Evolutionary conservation across 2,888 invertebrate species (phyloP), one percentile per base, ranked within the genome.

Genomic region (Drosophila histrio): DNA sequence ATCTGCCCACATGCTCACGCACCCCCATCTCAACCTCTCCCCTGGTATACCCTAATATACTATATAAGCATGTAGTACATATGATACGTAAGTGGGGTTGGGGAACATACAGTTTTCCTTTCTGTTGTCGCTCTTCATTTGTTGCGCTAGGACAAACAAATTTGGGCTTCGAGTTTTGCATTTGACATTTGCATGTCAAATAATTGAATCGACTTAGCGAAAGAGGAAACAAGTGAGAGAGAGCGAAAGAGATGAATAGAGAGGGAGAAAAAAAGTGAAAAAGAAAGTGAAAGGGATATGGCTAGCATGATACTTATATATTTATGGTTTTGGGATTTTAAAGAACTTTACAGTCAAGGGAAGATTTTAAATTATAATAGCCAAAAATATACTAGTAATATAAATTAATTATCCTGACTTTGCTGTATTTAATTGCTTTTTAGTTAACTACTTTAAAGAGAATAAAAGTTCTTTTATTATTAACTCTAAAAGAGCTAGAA

Each of bases 181-280:
- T 82, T 72, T 88, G 88, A 88, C 88, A 89, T 78, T 69, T 78
- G 46, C 74, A 69, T 82, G 81, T 90, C 81, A 83, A 59, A 52
- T 47, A 57, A 63, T 47, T 49, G 54, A 34, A 47, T 26, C 39
- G 15, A 52, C 24, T 19, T 13, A 28, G 17, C 54, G 21, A 39
- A 8, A 66, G 22, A 41, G 26, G 9, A 7, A 11, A 8, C 3
- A 24, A 15, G 8, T 8, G 13, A 36, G 22, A 4, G 7, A 9
- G 22, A 9, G 2, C 19, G 8, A n/a, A 11, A 17, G 15, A 17
- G 17, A 11, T 32, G 15, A 13, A 21, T 7, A 47, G 9, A 7
- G 2, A 15, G 7, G 9, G 8, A n/a, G 17, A 22, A 5, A 15
- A 36, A 19, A 17, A n/a, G n/a, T n/a, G n/a, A n/a, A n/a, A n/a